Evolutionary conservation across 2,797 vertebrate species (phyloP), one percentile per base, ranked within the genome.

Genomic region (Pteronotus mesoamericanus): DNA sequence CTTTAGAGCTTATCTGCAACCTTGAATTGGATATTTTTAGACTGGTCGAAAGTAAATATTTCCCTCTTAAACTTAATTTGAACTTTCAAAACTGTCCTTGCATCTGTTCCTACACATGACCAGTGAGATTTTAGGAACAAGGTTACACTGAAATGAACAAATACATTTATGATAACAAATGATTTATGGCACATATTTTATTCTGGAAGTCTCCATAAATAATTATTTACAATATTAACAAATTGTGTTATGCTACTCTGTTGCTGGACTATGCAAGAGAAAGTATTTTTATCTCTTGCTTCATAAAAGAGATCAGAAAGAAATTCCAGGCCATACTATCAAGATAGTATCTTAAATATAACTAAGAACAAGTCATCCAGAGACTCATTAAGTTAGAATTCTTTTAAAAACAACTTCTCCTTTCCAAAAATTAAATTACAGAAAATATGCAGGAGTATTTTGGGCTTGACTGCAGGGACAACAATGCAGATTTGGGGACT

Each of bases 31-130:
- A 74, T 75, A 59, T 79, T 94, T 94, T 92, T 86, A 64, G 84
- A 79, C 26, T 69, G n/a, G 74, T 55, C 68, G 84, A 88, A 93
- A 96, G 75, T 84, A 95, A 96, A 87, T 82, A 71, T 93, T 97
- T 97, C 93, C 34, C 71, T n/a, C 39, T 97, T 96, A 95, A 96
- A 97, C 89, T 93, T 97, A 78, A 80, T 94, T 37, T 95, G 94
- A 96, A 93, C 92, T 96, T 96, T 96, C 24, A 87, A 96, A 96
- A 74, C 69, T 34, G 9, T 94, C 46, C 71, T 91, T 89, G 57
- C 11, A 19, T 95, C 75, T 94, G 68, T 84, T 61, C 69, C 64
- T 85, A 69, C 37, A 77, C 1, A 51, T 95, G 84, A 91, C 29
- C 64, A 29, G 64, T 42, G 82, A 95, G 88, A 91, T 91, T 94